Base-by-base conservation (phyloP, 2,113 vertebrate genomes). In the Ptilorrhoa leucosticta region DNA sequence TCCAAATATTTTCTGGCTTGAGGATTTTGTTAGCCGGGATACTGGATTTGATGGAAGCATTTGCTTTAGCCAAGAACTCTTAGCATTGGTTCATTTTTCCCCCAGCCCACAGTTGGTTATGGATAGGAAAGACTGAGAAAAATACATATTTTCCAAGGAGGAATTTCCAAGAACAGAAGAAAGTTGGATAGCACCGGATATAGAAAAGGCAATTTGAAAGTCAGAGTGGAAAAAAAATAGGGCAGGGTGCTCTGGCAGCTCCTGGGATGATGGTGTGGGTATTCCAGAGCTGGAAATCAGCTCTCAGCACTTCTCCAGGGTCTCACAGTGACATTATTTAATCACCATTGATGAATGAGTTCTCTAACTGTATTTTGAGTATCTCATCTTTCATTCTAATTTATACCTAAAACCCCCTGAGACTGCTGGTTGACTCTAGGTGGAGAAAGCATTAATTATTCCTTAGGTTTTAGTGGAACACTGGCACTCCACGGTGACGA, bases 351-450 rank as follows among this genome's bases (percentile, higher is more conserved):
- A 94, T 94, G 83, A 94, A 96, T 84, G 86, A 93, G 56, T 83
- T 63, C 44, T 92, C 56, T 94, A 83, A 90, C 79, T 93, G 39
- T 88, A 75, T 88, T 88, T 68, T 90, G 56, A 96, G 64, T 94
- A 79, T 86, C 77, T 95, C 83, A 93, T 96, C 79, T 94, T 95
- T 94, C 87, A 95, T 95, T 94, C 65, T 92, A 95, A 96, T 93
- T 95, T 86, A 60, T 93, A 94, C 68, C 56, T 92, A 81, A 91
- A 79, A 20, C 1, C 80, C n/a, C 69, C 53, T 35, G 83, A 92
- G 90, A 88, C 72, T 86, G 64, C 83, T 83, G 81, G 64, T 92
- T 90, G 69, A 94, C 72, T 96, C 11, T 75, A 63, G 68, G 71
- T 95, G 70, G 57, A 69, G 88, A 96, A 96, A 73, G 26, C 76